A percentile compares a stretch with the other conserved stretches of the same genome.
phyloP scores from a whole-genome alignment of 2,797 vertebrate species.

The Halcyon badia region DNA sequence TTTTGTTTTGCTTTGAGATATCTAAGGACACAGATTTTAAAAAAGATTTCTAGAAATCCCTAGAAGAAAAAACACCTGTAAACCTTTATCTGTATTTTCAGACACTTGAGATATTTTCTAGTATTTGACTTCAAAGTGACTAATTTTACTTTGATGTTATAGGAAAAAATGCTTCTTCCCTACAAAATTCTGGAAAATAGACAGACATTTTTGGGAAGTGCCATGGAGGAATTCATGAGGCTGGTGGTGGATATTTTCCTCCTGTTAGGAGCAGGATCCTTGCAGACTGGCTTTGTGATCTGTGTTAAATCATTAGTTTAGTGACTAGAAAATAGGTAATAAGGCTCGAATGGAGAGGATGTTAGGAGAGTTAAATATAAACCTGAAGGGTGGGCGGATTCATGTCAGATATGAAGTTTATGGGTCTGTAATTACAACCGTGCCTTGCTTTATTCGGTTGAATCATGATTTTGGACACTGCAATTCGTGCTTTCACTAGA shows the following conservation, averaged over 20 bases:
- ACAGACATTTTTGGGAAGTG: not conserved
- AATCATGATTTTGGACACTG: not conserved
- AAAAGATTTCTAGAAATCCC: not conserved
- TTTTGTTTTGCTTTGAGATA: not conserved
- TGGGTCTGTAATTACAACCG: not conserved
- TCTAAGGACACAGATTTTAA: not conserved
- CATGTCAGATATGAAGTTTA: not conserved
- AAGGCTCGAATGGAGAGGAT: not conserved
- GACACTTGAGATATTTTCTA: not conserved
- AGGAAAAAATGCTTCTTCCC: not conserved
- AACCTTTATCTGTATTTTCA: not conserved
- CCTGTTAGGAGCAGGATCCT: not conserved
- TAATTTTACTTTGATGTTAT: not conserved
- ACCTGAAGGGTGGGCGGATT: not conserved
- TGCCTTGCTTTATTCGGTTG: not conserved
- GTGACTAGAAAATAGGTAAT: not conserved
- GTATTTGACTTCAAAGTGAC: not conserved
- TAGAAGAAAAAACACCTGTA: not conserved
- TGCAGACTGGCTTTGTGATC: not conserved
- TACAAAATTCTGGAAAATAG: not conserved
- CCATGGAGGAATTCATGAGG: not conserved
- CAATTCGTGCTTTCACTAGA: not conserved
- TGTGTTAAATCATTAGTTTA: not conserved
- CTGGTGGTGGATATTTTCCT: not conserved
- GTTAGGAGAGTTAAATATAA: not conserved